Percentiles rank a stretch among this genome's conserved stretches.
phyloP scores from a whole-genome alignment of 2,113 vertebrate species.

The Apteryx owenii region DNA sequence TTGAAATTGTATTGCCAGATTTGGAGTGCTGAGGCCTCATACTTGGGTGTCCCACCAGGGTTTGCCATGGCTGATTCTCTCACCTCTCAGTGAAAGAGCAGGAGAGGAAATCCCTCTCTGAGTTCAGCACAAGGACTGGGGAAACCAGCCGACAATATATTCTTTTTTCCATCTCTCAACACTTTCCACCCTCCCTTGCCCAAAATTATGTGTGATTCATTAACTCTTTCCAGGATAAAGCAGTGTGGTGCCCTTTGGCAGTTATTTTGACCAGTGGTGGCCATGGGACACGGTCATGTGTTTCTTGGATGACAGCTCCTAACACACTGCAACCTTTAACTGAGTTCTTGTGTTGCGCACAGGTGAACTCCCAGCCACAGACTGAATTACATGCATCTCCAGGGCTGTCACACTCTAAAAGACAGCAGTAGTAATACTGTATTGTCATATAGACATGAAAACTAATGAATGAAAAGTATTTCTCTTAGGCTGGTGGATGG shows the following conservation, averaged over 20 bases:
- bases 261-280: background rate
- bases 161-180: background rate
- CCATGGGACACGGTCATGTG: background rate
- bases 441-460: background rate
- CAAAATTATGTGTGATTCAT: background rate
- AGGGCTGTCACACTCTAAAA: background rate
- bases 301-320: background rate
- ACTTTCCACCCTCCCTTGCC: background rate
- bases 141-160: background rate
- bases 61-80: background rate
- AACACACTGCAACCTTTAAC: background rate
- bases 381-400: fast-evolving
- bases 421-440: background rate
- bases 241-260: background rate
- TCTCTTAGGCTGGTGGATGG: background rate
- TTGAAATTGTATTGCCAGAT: too few relatives aligned
- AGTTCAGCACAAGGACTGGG: background rate
- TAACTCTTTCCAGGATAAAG: background rate
- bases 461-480: background rate
- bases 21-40: background rate
- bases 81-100: fast-evolving
- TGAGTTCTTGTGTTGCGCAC: background rate
- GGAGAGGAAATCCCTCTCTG: background rate
- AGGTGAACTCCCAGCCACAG: background rate
- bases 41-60: fast-evolving